Base-by-base conservation (phyloP, 2,888 invertebrate genomes). In the Philereme vetulata region DNA sequence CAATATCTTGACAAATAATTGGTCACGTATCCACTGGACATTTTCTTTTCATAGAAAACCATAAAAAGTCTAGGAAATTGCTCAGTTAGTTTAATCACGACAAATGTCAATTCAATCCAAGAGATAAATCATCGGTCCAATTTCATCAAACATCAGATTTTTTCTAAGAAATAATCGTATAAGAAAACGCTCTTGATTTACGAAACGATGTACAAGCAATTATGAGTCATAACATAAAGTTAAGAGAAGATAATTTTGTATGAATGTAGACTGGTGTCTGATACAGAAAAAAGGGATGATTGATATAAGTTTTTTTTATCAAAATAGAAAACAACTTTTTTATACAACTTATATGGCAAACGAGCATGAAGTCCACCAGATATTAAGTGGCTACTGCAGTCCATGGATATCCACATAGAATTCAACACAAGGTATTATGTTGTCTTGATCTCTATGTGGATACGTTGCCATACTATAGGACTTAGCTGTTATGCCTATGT, bases 161-260 rank as follows among this genome's bases (percentile, higher is more conserved):
- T 49, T 56, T 56, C 35, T 50, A 33, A 35, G 34, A 57, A 56
- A 52, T 35, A 43, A 43, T 52, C 8, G 6, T 33, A 52, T 48
- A 43, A 48, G 48, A 48, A 52, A 43, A 34, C 33, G 58, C 9
- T 43, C 48, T 47, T 32, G 48, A 52, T 44, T 52, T 11, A 35
- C n/a, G 11, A 9, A 36, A n/a, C 45, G 43, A 40, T 34, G 34
- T 9, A 43, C 42, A 49, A 44, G 33, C 49, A 57, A 57, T 62
- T 62, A 57, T 53, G 42, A 36, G 61, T 43, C 53, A 47, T 62
- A 57, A 56, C 52, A 61, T 61, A 53, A 61, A 61, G 47, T 46
- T 40, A n/a, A n/a, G 32, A 45, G 33, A 42, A 45, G 45, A 44
- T 61, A 40, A 52, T 56, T 56, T 52, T 38, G 43, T 35, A 5